Evolutionary conservation across 2,797 vertebrate species (phyloP).

Genomic region (Eleutherodactylus coqui): DNA sequence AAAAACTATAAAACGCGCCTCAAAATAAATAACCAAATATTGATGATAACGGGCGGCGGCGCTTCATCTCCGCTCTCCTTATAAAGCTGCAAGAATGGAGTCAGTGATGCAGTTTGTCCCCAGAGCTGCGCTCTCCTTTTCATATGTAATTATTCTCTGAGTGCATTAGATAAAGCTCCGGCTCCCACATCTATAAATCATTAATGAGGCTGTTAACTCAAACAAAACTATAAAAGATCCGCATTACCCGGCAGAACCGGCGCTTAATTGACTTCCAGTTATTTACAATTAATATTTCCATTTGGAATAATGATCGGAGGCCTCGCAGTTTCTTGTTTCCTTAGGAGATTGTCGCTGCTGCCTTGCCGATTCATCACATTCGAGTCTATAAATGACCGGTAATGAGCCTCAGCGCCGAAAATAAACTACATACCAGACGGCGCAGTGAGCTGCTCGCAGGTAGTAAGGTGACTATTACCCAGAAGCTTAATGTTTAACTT

Average conservation of each 20-base stretch:
- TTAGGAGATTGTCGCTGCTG: slow-evolving; percentile 59
- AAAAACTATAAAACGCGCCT: slow-evolving; percentile 31
- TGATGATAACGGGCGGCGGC: slow-evolving; percentile 64
- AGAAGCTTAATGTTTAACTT: too few species aligned
- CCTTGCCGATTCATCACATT: slow-evolving; percentile 73
- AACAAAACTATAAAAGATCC: slow-evolving; percentile 82
- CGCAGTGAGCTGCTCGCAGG: not conserved
- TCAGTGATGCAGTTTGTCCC: slow-evolving; percentile 77
- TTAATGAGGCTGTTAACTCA: slow-evolving; percentile 82
- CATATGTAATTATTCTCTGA: slow-evolving; percentile 80
- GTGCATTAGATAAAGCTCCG: slow-evolving; percentile 78
- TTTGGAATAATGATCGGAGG: slow-evolving; percentile 77
- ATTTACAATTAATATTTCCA: slow-evolving; percentile 82
- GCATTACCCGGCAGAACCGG: slow-evolving; percentile 75
- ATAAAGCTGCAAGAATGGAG: slow-evolving; percentile 71
- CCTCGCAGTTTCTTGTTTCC: slow-evolving; percentile 58
- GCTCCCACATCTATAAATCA: slow-evolving; percentile 81
- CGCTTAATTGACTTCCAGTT: slow-evolving; percentile 79
- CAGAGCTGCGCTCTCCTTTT: slow-evolving; percentile 74
- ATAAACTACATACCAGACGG: not conserved
- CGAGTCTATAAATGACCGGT: slow-evolving; percentile 65
- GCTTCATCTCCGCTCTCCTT: slow-evolving; percentile 69
- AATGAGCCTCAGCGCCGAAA: slow-evolving; percentile 59
- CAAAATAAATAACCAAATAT: slow-evolving; percentile 29
- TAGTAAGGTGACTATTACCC: not conserved